Percentiles rank a stretch among this genome's conserved stretches.
phyloP scores from a whole-genome alignment of 1,140 invertebrate genomes.

The Sitobion miscanthi region DNA sequence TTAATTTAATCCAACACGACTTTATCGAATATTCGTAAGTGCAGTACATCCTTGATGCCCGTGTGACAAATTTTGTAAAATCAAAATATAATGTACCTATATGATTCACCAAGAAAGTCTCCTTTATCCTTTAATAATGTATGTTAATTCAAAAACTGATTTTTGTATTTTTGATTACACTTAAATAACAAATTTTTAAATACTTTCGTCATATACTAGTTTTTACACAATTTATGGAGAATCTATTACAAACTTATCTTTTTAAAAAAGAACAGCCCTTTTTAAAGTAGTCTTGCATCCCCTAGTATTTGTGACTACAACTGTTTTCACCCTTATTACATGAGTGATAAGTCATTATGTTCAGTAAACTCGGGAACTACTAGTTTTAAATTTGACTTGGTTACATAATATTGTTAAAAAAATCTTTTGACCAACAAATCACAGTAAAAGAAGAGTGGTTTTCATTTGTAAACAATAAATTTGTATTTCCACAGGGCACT shows the following conservation, averaged over 20 bases:
- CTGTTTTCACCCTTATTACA: no score
- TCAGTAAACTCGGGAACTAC: background rate
- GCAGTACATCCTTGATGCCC: background rate
- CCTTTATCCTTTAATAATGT: background rate
- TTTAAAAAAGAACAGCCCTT: no score
- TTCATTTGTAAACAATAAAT: background rate
- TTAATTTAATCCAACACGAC: background rate
- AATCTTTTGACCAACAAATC: background rate
- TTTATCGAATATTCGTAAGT: background rate
- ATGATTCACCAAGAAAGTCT: background rate
- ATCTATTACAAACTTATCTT: no score
- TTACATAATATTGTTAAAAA: background rate
- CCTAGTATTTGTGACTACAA: no score
- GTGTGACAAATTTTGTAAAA: background rate
- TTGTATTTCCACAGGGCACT: background rate
- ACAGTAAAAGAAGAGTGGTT: background rate
- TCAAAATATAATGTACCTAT: background rate
- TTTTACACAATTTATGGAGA: no score
- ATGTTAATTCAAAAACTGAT: background rate
- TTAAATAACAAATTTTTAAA: no score
- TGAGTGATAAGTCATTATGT: no score
- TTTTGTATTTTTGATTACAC: background rate
- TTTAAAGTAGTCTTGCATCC: no score
- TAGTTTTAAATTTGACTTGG: background rate
- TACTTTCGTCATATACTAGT: no score